Evolutionary conservation across 2,888 invertebrate species (phyloP).

Genomic region (Pheosia tremula): DNA sequence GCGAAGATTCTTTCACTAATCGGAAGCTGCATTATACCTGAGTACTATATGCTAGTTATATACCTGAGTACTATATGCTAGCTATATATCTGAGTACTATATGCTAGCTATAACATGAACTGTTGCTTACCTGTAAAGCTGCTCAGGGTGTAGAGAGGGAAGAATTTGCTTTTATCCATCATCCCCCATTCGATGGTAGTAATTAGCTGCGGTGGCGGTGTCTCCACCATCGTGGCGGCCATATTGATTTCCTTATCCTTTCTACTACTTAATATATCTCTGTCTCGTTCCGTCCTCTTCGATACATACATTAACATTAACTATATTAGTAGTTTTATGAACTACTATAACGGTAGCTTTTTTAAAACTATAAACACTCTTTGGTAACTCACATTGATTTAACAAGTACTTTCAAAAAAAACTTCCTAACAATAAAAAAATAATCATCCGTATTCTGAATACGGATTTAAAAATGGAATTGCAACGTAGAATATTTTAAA

Average conservation of each 20-base stretch:
- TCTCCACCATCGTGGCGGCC: slow-evolving; percentile 82
- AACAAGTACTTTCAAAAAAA: slow-evolving; percentile 26
- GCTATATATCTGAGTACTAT: too few relatives aligned
- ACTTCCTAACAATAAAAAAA: slow-evolving; percentile 18
- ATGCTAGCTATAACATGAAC: too few relatives aligned
- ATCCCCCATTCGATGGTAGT: slow-evolving; percentile 98
- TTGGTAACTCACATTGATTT: slow-evolving; percentile 51
- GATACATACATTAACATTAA: slow-evolving; percentile 61
- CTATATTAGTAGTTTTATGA: slow-evolving; percentile 14
- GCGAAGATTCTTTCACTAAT: too few relatives aligned
- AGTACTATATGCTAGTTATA: too few relatives aligned
- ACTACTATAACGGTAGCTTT: slow-evolving; percentile 24
- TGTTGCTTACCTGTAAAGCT: slow-evolving; percentile 89
- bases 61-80: too few relatives aligned
- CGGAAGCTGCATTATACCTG: too few relatives aligned
- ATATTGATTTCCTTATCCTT: slow-evolving; percentile 36
- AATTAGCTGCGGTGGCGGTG: slow-evolving; percentile 86
- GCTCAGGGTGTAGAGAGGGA: slow-evolving; percentile 95
- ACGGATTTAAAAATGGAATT: slow-evolving; percentile 38
- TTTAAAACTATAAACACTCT: slow-evolving; percentile 42
- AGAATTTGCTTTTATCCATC: slow-evolving; percentile 98
- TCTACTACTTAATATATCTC: slow-evolving; percentile 14
- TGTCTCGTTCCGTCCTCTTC: slow-evolving; percentile 19
- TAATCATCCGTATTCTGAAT: slow-evolving; percentile 29
- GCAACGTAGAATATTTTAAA: background rate